Evolutionary conservation across 2,888 invertebrate species (phyloP).

Genomic region (Lepidochrysops patricia): DNA sequence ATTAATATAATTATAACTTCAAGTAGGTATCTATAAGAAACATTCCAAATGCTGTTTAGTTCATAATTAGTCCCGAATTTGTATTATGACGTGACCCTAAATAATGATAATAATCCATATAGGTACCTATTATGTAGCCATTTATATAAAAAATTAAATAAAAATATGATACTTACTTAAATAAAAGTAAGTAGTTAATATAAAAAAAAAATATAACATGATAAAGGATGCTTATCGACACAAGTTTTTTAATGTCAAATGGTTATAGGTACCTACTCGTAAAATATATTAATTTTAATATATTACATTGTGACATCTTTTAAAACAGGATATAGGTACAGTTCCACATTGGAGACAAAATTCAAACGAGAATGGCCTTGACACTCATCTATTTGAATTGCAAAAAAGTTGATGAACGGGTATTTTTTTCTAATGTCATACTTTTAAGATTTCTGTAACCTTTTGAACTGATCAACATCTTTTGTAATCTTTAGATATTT

Average conservation of each 20-base stretch:
- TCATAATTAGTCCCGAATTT: too few species aligned
- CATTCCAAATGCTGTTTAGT: too few species aligned
- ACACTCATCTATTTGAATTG: slow-evolving; percentile 15
- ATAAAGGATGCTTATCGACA: not conserved
- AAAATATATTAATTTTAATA: not conserved
- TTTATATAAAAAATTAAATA: not conserved
- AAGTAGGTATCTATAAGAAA: not conserved
- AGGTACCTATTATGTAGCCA: too few species aligned
- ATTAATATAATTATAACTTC: not conserved
- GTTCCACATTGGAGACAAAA: not conserved
- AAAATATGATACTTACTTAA: too few species aligned
- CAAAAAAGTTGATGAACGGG: slow-evolving; percentile 1
- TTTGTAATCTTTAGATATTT: not conserved
- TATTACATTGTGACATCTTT: not conserved
- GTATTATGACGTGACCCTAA: too few species aligned
- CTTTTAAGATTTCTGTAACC: slow-evolving; percentile 7
- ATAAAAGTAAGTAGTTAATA: too few species aligned
- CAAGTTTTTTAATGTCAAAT: not conserved
- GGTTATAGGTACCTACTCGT: too few species aligned
- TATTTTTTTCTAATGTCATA: slow-evolving; percentile 14
- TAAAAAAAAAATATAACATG: not conserved
- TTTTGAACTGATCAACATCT: not conserved
- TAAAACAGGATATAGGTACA: not conserved
- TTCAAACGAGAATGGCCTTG: slow-evolving; percentile 19
- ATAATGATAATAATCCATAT: too few species aligned